Conservation (phyloP, 2,797 vertebrate genomes). For the Menidia menidia region DNA sequence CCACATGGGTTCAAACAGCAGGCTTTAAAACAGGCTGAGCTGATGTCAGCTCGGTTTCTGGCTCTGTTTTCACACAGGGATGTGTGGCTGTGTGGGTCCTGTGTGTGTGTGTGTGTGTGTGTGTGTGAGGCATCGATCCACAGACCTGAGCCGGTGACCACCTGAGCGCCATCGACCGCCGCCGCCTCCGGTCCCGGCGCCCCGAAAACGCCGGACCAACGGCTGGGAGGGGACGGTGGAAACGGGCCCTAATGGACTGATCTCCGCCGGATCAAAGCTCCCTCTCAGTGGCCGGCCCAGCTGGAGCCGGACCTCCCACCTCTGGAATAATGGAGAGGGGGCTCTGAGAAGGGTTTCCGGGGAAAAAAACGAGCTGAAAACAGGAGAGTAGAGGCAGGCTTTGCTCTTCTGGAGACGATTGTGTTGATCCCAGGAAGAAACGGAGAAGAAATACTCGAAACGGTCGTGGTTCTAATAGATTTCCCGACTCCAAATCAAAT, state of each 20-base stretch:
- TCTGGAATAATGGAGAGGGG: slow-evolving; percentile 8
- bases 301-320: slow-evolving; percentile 12
- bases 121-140: slow-evolving; percentile 17
- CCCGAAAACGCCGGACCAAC: slow-evolving; percentile 28
- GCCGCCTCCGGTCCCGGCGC: slow-evolving; percentile 19
- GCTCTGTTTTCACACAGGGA: no score
- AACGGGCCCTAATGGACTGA: slow-evolving; percentile 69
- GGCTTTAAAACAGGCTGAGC: no score
- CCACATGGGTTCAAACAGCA: no score
- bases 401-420: no score
- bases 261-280: slow-evolving; percentile 59
- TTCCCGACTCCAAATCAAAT: no score
- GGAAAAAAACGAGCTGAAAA: background rate
- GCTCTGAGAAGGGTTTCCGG: background rate
- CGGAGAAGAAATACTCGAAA: no score
- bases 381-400: background rate
- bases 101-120: slow-evolving; percentile 1
- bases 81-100: background rate
- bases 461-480: no score
- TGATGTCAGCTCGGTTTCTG: no score
- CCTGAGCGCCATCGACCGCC: slow-evolving; percentile 13
- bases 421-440: no score
- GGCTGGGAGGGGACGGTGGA: slow-evolving; percentile 16
- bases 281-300: slow-evolving; percentile 47
- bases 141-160: slow-evolving; percentile 2